Conservation (phyloP, 2,888 invertebrate genomes). For the Hyposoter didymator region DNA sequence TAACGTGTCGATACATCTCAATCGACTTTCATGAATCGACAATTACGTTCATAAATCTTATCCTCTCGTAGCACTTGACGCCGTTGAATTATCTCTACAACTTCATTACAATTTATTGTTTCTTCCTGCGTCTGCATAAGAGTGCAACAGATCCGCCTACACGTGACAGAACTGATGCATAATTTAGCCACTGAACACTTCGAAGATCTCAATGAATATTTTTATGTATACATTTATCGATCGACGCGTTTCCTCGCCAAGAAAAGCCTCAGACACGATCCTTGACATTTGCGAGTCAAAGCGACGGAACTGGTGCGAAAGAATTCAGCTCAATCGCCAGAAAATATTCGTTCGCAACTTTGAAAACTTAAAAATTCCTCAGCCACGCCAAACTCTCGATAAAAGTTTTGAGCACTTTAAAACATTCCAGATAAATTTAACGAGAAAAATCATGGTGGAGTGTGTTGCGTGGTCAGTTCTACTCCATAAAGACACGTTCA, state of each 20-base stretch:
- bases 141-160: constrained; percentile 40
- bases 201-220: constrained; percentile 12
- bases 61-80: constrained; percentile 5
- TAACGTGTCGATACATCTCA: constrained; percentile 15
- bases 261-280: constrained; percentile 4
- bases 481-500: constrained; percentile 29
- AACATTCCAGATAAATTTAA: constrained; percentile 24
- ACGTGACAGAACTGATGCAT: constrained; percentile 14
- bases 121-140: constrained; percentile 8
- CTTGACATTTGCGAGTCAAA: not conserved
- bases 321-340: constrained; percentile 20
- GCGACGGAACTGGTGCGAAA: not conserved
- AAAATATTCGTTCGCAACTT: constrained; percentile 3
- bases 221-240: constrained; percentile 1
- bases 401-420: constrained; percentile 19
- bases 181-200: constrained; percentile 31
- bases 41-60: not conserved
- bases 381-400: not conserved
- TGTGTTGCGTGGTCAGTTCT: constrained; percentile 36
- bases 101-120: constrained; percentile 50
- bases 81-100: constrained; percentile 13
- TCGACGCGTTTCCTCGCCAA: constrained; percentile 12
- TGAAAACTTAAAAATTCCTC: constrained; percentile 3
- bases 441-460: constrained; percentile 42
- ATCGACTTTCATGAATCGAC: not conserved